Percentiles rank a stretch among this genome's conserved stretches.
Evolutionary conservation across 2,113 vertebrate genomes (phyloP).

Genomic region (Muntiacus muntjak): DNA sequence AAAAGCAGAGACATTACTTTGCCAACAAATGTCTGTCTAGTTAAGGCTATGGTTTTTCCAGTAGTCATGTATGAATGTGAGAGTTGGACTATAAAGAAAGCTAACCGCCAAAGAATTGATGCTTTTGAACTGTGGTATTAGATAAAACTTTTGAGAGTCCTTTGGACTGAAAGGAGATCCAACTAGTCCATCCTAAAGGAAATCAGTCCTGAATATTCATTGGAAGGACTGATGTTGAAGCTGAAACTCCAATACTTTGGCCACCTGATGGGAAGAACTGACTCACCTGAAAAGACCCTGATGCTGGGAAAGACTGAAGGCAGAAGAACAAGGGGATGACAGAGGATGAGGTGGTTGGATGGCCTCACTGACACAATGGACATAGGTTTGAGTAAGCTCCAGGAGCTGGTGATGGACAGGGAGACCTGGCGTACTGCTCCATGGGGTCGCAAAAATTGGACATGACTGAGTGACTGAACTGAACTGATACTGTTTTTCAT

Average conservation of each 20-base stretch:
- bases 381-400: neutral
- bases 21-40: neutral
- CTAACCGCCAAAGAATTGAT: accelerated
- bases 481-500: neutral
- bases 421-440: neutral
- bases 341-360: neutral
- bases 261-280: neutral
- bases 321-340: neutral
- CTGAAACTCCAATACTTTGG: neutral
- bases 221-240: neutral
- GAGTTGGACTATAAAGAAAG: neutral
- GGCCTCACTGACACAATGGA: neutral
- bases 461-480: neutral
- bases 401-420: neutral
- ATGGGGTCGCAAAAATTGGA: neutral
- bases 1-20: neutral
- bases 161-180: neutral
- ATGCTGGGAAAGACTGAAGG: neutral
- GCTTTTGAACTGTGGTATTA: neutral
- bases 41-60: neutral
- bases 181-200: neutral
- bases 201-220: neutral
- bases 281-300: neutral
- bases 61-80: neutral
- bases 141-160: neutral